These are phyloP conservation scores for Gisinianus flammeolus DNA, from an alignment of 2,888 invertebrate genomes.

Conservation along the genomic window DNA sequence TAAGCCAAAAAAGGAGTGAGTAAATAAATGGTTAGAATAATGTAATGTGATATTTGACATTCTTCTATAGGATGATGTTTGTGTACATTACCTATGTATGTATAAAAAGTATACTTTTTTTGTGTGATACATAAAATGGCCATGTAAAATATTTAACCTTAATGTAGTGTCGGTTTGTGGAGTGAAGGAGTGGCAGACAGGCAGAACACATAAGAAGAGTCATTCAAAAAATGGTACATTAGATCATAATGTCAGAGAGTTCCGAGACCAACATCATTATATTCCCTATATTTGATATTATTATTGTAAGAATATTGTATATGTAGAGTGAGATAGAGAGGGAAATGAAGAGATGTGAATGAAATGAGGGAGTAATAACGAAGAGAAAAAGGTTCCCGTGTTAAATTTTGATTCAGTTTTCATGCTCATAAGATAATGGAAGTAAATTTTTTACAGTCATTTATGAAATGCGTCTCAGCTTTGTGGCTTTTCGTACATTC, in stretches of 20 bases:
- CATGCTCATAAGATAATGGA: conserved; percentile 49
- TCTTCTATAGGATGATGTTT: background rate
- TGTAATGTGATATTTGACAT: background rate
- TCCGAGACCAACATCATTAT: no score
- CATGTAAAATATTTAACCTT: conserved; percentile 13
- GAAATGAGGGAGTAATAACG: conserved; percentile 14
- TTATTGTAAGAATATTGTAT: no score
- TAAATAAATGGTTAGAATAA: background rate
- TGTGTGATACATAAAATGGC: background rate
- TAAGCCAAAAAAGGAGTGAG: background rate
- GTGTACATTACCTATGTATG: background rate
- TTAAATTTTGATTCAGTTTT: conserved; percentile 55
- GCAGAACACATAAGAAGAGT: conserved; percentile 14
- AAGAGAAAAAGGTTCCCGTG: conserved; percentile 50
- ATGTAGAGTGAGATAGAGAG: background rate
- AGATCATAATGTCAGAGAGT: conserved; percentile 26
- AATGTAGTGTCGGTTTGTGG: conserved; percentile 25
- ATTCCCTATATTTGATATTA: no score
- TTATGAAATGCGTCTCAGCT: conserved; percentile 53
- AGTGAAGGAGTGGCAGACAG: conserved; percentile 29
- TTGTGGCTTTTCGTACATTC: conserved; percentile 51
- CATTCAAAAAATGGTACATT: conserved; percentile 29
- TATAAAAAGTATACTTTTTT: background rate
- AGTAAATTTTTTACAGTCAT: conserved; percentile 51
- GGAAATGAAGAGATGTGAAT: conserved; percentile 12